Percentiles rank a stretch among this genome's conserved stretches.
These are phyloP conservation scores for Eupristina koningsbergeri DNA, from an alignment of 1,140 invertebrate species.

Conservation along the genomic window DNA sequence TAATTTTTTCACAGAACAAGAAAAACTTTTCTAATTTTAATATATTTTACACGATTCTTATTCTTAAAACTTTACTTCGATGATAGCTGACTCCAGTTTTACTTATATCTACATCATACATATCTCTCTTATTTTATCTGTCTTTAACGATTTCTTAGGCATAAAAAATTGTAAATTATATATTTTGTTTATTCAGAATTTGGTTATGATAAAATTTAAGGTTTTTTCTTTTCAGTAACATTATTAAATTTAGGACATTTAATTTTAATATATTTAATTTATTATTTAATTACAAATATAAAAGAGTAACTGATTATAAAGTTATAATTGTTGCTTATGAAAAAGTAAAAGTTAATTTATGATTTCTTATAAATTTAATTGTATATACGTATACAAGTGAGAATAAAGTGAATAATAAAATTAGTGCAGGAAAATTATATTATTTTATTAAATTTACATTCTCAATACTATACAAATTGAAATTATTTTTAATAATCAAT, in stretches of 20 bases:
- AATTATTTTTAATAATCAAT: background rate
- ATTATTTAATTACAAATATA: background rate
- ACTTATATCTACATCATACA: background rate
- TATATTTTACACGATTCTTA: conserved; percentile 27
- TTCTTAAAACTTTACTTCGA: conserved; percentile 39
- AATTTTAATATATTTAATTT: too few species aligned
- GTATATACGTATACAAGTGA: too few species aligned
- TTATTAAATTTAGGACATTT: background rate
- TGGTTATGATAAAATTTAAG: conserved; percentile 57
- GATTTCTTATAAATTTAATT: background rate
- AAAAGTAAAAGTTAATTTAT: background rate
- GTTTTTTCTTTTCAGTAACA: conserved; percentile 52
- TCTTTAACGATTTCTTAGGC: conserved; percentile 56
- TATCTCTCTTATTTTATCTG: background rate
- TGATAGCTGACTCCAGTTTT: conserved; percentile 8
- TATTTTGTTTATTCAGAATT: conserved; percentile 56
- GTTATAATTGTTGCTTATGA: background rate
- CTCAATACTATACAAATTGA: too few species aligned
- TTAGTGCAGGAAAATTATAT: background rate
- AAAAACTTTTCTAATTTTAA: background rate
- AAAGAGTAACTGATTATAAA: background rate
- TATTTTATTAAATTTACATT: background rate
- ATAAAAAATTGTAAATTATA: conserved; percentile 71
- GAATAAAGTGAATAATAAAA: background rate
- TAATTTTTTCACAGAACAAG: background rate